Evolutionary conservation across 2,888 invertebrate species (phyloP), one percentile per base, ranked within the genome.

Genomic region (Lissonota sp.): DNA sequence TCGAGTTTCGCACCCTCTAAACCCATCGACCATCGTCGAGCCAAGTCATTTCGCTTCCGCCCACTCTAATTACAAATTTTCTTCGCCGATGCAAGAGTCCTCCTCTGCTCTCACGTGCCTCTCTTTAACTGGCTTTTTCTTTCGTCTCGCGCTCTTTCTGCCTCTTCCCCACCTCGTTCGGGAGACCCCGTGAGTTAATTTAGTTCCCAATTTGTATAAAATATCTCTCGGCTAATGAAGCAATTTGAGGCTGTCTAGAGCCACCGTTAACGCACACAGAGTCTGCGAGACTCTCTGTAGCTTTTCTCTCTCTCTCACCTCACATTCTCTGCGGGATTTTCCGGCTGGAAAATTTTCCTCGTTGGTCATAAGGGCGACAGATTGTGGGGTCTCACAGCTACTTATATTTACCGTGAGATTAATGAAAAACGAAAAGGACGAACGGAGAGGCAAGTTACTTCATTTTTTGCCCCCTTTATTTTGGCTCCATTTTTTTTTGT

Each of bases 191-290:
- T 85, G 87, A 67, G 80, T 80, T 91, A 91, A 92, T 91, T 91
- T 90, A 91, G 87, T 89, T 88, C 86, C 90, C 91, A 91, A 91
- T 92, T 92, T 91, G 91, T 92, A 91, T 91, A 91, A 91, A 92
- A 91, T 91, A 91, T 91, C 89, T 88, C 87, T 86, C 85, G 86
- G 90, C 90, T 92, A 92, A 92, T 91, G 92, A 92, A 92, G 91
- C 91, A 92, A 92, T 92, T 92, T 91, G 91, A 92, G 87, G 90
- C 90, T 90, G 91, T 89, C 92, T 88, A 83, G 73, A 86, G 84
- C 26, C 84, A 83, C 84, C 83, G 86, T 81, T 92, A 91, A 92
- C 89, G 89, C 90, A 91, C 26, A n/a, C 90, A 88, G 88, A 89
- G 89, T 90, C 88, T 88, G 86, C 63, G 66, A 67, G 69, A 26